Evolutionary conservation across 2,113 vertebrate genomes (phyloP), one percentile per base, ranked within the genome.

Genomic region (Maccullochella peelii): DNA sequence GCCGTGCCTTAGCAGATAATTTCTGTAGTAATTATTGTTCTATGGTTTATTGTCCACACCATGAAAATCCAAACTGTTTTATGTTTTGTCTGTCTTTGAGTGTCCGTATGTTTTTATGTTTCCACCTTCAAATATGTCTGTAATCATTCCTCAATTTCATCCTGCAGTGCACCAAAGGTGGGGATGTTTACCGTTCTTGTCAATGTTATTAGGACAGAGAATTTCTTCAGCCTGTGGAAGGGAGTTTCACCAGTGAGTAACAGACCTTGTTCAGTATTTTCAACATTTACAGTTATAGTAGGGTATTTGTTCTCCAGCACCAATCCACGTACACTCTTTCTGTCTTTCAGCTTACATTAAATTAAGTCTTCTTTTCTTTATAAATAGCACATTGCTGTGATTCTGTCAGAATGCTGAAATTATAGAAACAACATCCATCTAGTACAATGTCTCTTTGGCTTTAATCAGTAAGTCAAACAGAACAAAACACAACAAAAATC

Each of bases 211-310:
- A 96, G 95, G 85, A 98, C 96, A 0, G 98, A 99, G 92, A 98
- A 95, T 54, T 87, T 97, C 59, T 85, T 97, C 75, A 97, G 98
- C 44, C 96, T 99, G 30, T 99, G 98, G 98, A 99, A 97, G 75
- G 98, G 98, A 36, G 96, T 98, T 75, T 97, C 97, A 49, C 97
- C 98, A 1, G 98, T 99, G 93, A 97, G 97, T 92, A 36, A 59
- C 67, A 25, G 40, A 66, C 18, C 15, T 44, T 30, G 16, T 77
- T 6, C 6, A 20, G 55, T 5, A 8, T 55, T 55, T 50, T 63
- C 1, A 40, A 16, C 18, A 42, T 63, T 58, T 63, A 16, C 21
- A 61, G 21, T 15, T 4, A 52, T 42, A n/a, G n/a, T n/a, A n/a
- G 57, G 8, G 52, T 36, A 5, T 65, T 73, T 74, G 20, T 36